A percentile compares a stretch with the other conserved stretches of the same genome.
phyloP scores from a whole-genome alignment of 2,888 invertebrate species.

The Chrysotoxum bicinctum region DNA sequence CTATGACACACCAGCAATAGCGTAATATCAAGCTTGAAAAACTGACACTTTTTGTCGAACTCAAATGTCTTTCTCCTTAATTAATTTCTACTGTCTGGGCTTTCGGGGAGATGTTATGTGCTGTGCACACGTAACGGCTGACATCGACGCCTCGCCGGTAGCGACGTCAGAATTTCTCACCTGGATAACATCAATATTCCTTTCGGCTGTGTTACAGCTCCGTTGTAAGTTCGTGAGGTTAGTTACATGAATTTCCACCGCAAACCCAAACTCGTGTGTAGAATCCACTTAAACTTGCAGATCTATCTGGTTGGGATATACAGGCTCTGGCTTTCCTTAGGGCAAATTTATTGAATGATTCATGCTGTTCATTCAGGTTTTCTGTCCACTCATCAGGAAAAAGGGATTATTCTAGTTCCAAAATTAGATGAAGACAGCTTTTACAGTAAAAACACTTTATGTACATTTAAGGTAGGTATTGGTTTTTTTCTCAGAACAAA shows the following conservation, averaged over 20 bases:
- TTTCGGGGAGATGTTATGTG: conserved; percentile 1
- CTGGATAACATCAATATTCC: conserved; percentile 63
- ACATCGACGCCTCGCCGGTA: not conserved
- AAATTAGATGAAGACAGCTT: not conserved
- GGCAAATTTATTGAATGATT: conserved; percentile 14
- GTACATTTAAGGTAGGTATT: too few relatives aligned
- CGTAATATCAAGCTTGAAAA: not conserved
- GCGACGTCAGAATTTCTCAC: conserved; percentile 14
- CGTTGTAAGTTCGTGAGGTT: conserved; percentile 57
- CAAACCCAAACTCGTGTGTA: conserved; percentile 50
- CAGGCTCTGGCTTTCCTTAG: too few relatives aligned
- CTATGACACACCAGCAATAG: not conserved
- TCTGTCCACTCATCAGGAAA: conserved; percentile 1
- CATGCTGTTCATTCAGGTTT: conserved; percentile 12
- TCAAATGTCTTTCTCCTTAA: conserved; percentile 41
- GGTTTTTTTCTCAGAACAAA: not conserved
- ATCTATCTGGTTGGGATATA: not conserved
- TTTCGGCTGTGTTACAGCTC: conserved; percentile 35
- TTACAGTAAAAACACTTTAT: too few relatives aligned
- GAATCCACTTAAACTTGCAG: conserved; percentile 39
- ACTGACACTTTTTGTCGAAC: conserved; percentile 34
- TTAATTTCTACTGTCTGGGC: conserved; percentile 59
- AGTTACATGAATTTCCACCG: conserved; percentile 46
- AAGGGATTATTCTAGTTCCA: conserved; percentile 5
- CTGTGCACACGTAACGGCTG: not conserved